These are phyloP conservation scores for Rotaria magnacalcarata DNA, from an alignment of 2,888 invertebrate species.

Conservation along the genomic window DNA sequence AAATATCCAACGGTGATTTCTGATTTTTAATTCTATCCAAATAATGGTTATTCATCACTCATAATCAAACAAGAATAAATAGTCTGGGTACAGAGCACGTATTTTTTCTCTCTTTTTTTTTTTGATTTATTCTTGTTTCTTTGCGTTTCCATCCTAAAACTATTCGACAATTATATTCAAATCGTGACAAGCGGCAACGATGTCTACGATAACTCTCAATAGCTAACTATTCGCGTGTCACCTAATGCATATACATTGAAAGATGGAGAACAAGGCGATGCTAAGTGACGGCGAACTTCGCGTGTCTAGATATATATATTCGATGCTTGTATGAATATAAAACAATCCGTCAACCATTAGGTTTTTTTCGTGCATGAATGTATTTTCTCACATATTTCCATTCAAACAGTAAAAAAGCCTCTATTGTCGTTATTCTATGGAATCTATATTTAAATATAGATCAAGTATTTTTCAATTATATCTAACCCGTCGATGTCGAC, in stretches of 20 bases:
- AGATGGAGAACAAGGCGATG: neutral
- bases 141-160: neutral
- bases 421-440: neutral
- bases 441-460: neutral
- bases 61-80: neutral
- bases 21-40: neutral
- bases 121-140: neutral
- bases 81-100: neutral
- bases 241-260: neutral
- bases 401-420: neutral
- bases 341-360: slow-evolving; percentile 8
- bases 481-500: neutral
- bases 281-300: slow-evolving; percentile 6
- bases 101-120: neutral
- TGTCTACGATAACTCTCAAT: slow-evolving; percentile 18
- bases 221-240: slow-evolving; percentile 26
- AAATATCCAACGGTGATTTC: too few species aligned
- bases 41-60: neutral
- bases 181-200: slow-evolving; percentile 12
- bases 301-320: neutral
- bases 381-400: neutral
- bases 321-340: neutral
- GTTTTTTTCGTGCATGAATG: neutral
- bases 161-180: slow-evolving; percentile 9
- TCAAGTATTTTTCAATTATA: neutral